These are phyloP conservation scores for Trachops cirrhosus DNA, from an alignment of 2,797 vertebrate genomes.

Conservation along the genomic window DNA sequence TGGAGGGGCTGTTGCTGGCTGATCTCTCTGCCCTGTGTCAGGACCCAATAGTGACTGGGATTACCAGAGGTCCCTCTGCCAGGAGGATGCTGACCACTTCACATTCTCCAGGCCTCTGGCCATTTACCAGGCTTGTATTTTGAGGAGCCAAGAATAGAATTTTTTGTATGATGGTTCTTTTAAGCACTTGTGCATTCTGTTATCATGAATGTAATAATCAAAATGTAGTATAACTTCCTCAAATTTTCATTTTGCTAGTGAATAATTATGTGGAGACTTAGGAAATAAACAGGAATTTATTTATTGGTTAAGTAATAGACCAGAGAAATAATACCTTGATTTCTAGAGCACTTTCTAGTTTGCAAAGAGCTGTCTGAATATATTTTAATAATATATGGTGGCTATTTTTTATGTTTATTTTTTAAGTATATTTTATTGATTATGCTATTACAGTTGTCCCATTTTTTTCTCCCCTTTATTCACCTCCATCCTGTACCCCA, in stretches of 20 bases:
- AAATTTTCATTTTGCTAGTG: background rate
- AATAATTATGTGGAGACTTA: background rate
- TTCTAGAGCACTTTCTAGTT: background rate
- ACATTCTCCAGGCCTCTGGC: background rate
- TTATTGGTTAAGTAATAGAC: background rate
- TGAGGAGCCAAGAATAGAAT: background rate
- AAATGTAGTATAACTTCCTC: background rate
- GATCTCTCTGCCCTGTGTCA: no score
- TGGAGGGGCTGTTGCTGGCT: no score
- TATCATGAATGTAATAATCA: background rate
- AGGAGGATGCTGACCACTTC: background rate
- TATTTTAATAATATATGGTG: background rate
- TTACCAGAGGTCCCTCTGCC: background rate
- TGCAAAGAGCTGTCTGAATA: background rate
- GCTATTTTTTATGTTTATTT: background rate
- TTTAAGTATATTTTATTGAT: no score
- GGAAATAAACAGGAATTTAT: background rate
- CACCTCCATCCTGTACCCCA: no score
- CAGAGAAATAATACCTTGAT: background rate
- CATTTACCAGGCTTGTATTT: background rate
- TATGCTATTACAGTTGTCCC: no score
- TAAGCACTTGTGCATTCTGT: background rate
- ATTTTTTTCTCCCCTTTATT: no score
- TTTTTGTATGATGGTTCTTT: background rate
- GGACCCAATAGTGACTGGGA: background rate